Conservation (phyloP, 2,797 vertebrate species). For the Labroides dimidiatus region DNA sequence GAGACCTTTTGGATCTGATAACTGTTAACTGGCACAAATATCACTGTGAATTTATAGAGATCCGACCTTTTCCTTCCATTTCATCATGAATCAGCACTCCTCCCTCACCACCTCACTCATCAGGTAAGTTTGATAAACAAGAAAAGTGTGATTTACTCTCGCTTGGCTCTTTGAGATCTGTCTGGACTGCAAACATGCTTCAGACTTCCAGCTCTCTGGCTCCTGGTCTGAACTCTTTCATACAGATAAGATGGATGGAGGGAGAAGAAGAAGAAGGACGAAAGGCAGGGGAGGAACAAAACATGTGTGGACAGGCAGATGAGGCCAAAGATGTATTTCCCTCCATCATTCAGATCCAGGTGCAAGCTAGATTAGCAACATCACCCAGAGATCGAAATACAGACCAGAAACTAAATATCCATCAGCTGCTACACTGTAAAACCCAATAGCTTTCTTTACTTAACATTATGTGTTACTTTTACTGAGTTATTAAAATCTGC, state of each 20-base stretch:
- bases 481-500: too few species aligned
- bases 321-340: conserved; percentile 3
- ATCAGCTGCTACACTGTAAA: too few species aligned
- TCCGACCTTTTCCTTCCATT: conserved; percentile 20
- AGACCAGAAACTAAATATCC: background rate
- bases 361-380: conserved; percentile 6
- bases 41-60: background rate
- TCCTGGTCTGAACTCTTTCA: conserved; percentile 1
- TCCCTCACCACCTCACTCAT: conserved; percentile 32
- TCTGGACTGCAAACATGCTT: conserved; percentile 38
- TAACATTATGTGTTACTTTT: too few species aligned
- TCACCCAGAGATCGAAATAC: background rate
- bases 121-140: conserved; percentile 54
- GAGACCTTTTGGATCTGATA: background rate
- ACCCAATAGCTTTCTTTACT: too few species aligned
- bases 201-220: conserved; percentile 5
- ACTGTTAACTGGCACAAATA: too few species aligned
- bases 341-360: conserved; percentile 12
- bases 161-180: conserved; percentile 20
- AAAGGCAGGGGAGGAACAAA: background rate
- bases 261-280: conserved; percentile 12
- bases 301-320: conserved; percentile 61
- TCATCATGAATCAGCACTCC: conserved; percentile 17
- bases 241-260: conserved; percentile 8
- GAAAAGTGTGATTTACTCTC: conserved; percentile 33